A percentile compares a stretch with the other conserved stretches of the same genome.
These are phyloP conservation scores for Spodoptera exigua DNA, from an alignment of 2,888 invertebrate species.

Conservation along the genomic window DNA sequence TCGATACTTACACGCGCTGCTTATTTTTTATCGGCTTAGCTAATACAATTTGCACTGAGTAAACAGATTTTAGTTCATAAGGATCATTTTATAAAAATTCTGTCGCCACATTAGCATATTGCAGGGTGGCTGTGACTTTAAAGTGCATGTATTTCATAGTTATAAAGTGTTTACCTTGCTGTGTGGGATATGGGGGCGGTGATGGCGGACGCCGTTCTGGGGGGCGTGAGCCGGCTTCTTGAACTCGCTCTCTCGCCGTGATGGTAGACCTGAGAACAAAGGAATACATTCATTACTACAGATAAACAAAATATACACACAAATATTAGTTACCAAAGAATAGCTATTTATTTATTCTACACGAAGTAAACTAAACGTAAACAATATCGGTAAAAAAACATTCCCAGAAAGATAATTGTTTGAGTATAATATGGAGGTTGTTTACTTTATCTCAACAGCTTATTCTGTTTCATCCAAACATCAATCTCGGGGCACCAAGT, in stretches of 20 bases:
- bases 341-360: not conserved
- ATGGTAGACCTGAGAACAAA: conserved; percentile 82
- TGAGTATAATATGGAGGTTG: conserved; percentile 15
- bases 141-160: conserved; percentile 26
- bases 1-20: not conserved
- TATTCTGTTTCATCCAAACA: conserved; percentile 33
- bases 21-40: conserved; percentile 8
- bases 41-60: conserved; percentile 17
- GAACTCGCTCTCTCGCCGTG: conserved; percentile 89
- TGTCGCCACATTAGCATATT: conserved; percentile 31
- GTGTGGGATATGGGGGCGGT: conserved; percentile 78
- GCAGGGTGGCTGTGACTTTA: conserved; percentile 32
- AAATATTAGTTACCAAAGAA: no score
- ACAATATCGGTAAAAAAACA: not conserved
- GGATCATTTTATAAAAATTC: conserved; percentile 18
- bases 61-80: conserved; percentile 26
- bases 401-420: not conserved
- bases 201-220: conserved; percentile 83
- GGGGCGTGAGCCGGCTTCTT: conserved; percentile 90
- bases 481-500: conserved; percentile 50
- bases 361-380: not conserved
- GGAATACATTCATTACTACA: conserved; percentile 32
- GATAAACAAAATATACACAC: not conserved
- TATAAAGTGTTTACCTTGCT: conserved; percentile 74
- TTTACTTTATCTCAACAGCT: conserved; percentile 42